Percentiles rank a stretch among this genome's conserved stretches.
Evolutionary conservation across 2,888 invertebrate genomes (phyloP).

Genomic region (Thecophora atra): DNA sequence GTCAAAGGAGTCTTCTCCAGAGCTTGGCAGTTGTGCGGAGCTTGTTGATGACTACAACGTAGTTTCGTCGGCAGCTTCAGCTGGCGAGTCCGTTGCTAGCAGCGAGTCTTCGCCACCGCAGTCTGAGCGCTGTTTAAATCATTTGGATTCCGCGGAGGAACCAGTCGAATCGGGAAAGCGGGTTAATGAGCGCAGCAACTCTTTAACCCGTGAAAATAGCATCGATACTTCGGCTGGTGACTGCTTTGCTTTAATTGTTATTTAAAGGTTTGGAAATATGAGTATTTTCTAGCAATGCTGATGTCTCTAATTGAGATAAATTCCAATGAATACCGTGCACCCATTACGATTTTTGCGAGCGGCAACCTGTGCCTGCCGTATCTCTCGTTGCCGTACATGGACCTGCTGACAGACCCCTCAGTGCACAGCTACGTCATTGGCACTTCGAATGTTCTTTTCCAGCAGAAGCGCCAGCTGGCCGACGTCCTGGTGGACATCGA

Average conservation of each 20-base stretch:
- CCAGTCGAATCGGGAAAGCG: conserved; percentile 51
- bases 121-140: conserved; percentile 55
- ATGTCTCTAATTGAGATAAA: conserved; percentile 59
- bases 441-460: conserved; percentile 98
- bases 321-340: conserved; percentile 80
- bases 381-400: conserved; percentile 92
- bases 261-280: neutral
- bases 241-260: conserved; percentile 23
- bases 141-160: conserved; percentile 55
- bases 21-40: conserved; percentile 41
- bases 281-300: conserved; percentile 54
- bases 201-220: conserved; percentile 78
- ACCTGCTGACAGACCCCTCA: conserved; percentile 86
- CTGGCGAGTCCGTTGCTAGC: conserved; percentile 50
- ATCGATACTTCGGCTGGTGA: conserved; percentile 71
- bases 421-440: conserved; percentile 90
- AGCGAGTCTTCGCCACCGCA: conserved; percentile 49
- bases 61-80: conserved; percentile 52
- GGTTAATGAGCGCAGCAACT: conserved; percentile 58
- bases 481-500: conserved; percentile 93
- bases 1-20: conserved; percentile 43
- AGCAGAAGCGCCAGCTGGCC: conserved; percentile 90
- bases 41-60: conserved; percentile 43
- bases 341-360: conserved; percentile 85
- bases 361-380: conserved; percentile 96